Conservation (phyloP, 2,113 vertebrate species). For the Peromyscus leucopus region DNA sequence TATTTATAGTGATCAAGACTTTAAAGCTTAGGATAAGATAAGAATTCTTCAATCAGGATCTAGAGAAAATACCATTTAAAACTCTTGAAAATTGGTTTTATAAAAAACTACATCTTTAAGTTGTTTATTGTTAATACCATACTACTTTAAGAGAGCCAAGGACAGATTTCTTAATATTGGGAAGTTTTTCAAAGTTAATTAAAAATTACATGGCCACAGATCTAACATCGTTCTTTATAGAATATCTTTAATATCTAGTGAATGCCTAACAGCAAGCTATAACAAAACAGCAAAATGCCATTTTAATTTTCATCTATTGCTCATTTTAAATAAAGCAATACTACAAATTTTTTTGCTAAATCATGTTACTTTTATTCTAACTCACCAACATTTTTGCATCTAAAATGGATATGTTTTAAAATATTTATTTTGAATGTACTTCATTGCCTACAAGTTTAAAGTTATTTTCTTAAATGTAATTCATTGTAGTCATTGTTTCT, state of each 20-base stretch:
- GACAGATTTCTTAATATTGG: conserved; percentile 56
- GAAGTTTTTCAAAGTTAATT: conserved; percentile 42
- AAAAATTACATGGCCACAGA: conserved; percentile 64
- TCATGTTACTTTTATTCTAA: conserved; percentile 66
- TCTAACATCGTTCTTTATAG: conserved; percentile 62
- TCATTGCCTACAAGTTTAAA: neutral
- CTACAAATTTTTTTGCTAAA: conserved; percentile 75
- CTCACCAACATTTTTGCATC: conserved; percentile 48
- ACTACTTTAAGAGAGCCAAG: conserved; percentile 60
- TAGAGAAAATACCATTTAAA: conserved; percentile 64
- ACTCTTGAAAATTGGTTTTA: conserved; percentile 57
- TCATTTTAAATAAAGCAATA: conserved; percentile 56
- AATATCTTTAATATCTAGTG: conserved; percentile 68
- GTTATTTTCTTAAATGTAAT: conserved; percentile 56
- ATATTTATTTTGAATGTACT: neutral
- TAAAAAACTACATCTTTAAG: conserved; percentile 49
- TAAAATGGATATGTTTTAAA: neutral
- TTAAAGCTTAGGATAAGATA: conserved; percentile 55
- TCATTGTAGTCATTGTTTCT: conserved; percentile 24
- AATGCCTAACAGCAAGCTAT: conserved; percentile 51
- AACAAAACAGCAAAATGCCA: conserved; percentile 58
- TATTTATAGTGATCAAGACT: conserved; percentile 44
- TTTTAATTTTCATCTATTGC: conserved; percentile 68
- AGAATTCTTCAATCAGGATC: conserved; percentile 67
- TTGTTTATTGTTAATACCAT: conserved; percentile 31